Evolutionary conservation across 92 coral and sea anemone species (phyloP).

Genomic region (Montipora capitata): DNA sequence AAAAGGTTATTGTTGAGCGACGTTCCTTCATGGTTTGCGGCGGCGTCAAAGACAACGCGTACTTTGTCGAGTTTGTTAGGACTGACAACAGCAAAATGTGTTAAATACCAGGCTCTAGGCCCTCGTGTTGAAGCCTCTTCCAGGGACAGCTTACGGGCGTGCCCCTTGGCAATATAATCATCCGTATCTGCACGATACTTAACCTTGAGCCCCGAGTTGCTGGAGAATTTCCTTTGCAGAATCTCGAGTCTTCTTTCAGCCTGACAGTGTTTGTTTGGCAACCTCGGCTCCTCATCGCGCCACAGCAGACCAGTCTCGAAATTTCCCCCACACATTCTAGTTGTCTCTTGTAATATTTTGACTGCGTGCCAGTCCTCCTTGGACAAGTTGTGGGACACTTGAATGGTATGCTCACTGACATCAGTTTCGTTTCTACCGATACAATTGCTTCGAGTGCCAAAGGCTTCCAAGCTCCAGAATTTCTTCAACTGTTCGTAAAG

Average conservation of each 20-base stretch:
- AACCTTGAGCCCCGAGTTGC: neutral
- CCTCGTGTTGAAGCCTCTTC: neutral
- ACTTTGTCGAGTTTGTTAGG: conserved; percentile 14
- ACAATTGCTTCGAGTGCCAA: conserved; percentile 11
- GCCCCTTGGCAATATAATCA: conserved; percentile 3
- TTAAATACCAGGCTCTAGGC: conserved; percentile 32
- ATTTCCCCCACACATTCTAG: conserved; percentile 41
- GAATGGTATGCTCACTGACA: too few species aligned
- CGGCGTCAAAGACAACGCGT: conserved; percentile 53
- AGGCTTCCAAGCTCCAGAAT: conserved; percentile 39
- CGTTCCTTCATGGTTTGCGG: conserved; percentile 23
- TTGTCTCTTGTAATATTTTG: conserved; percentile 33
- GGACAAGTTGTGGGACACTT: conserved; percentile 14
- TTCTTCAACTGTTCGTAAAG: conserved; percentile 52
- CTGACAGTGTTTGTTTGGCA: neutral
- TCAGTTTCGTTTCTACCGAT: too few species aligned
- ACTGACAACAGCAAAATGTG: conserved; percentile 22
- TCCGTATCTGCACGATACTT: conserved; percentile 25
- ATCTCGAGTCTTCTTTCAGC: neutral
- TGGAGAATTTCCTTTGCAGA: conserved; percentile 4
- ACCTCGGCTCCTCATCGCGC: conserved; percentile 35
- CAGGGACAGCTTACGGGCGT: conserved; percentile 18
- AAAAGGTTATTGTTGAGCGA: conserved; percentile 40
- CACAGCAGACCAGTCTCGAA: conserved; percentile 57
- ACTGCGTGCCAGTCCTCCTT: conserved; percentile 51